phyloP scores from a whole-genome alignment of 2,888 invertebrate species.

The Blastobasis lacticolella region DNA sequence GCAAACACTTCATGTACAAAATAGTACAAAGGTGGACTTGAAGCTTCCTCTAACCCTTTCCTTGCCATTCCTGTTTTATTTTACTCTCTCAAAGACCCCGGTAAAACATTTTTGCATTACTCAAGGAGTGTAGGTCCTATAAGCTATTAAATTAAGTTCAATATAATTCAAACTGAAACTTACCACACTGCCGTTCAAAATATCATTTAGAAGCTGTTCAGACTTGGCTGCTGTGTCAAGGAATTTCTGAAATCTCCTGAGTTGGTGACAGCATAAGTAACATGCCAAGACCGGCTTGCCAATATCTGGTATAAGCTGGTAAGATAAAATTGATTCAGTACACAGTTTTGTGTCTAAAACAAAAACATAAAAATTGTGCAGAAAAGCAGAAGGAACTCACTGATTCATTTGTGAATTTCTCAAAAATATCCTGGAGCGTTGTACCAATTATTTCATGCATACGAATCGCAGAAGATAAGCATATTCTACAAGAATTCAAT shows the following conservation, averaged over 20 bases:
- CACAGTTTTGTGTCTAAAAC: not conserved
- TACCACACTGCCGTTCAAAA: constrained; percentile 10
- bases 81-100: no score
- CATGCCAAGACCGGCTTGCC: constrained; percentile 23
- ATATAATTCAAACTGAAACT: no score
- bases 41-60: no score
- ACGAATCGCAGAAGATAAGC: constrained; percentile 25
- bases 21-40: no score
- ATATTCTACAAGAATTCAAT: constrained; percentile 30
- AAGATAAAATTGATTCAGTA: constrained; percentile 6
- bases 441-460: constrained; percentile 25
- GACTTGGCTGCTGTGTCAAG: constrained; percentile 22
- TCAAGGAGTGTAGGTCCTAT: no score
- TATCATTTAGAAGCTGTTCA: constrained; percentile 21
- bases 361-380: not conserved
- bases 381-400: constrained; percentile 21
- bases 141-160: no score
- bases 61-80: no score
- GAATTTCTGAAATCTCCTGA: constrained; percentile 25
- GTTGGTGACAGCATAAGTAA: constrained; percentile 27
- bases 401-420: constrained; percentile 30
- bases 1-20: no score
- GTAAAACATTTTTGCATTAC: no score
- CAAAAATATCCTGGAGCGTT: constrained; percentile 33
- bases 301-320: constrained; percentile 22